Conservation (phyloP, 2,888 invertebrate genomes). For the Ectemnius cavifrons region DNA sequence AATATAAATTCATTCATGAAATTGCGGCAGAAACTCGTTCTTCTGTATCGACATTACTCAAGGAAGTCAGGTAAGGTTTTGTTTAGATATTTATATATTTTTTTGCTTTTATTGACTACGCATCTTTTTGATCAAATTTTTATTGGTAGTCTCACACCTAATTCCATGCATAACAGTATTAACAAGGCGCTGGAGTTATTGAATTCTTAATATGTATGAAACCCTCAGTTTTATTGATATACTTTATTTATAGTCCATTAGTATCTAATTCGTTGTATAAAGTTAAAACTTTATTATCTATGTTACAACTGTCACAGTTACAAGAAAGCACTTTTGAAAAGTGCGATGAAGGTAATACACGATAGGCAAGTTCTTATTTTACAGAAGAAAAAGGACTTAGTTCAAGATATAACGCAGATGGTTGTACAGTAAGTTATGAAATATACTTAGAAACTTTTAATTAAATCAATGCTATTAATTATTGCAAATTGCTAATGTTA, state of each 20-base stretch:
- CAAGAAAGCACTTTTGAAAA: slow-evolving; percentile 74
- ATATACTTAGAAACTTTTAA: too few relatives aligned
- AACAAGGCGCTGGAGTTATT: background rate
- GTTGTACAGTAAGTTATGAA: slow-evolving; percentile 85
- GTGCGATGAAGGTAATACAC: slow-evolving; percentile 86
- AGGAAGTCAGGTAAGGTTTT: slow-evolving; percentile 82
- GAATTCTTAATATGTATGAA: background rate
- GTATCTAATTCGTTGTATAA: too few relatives aligned
- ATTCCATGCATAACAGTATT: background rate
- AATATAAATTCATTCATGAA: slow-evolving; percentile 95
- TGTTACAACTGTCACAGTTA: slow-evolving; percentile 59
- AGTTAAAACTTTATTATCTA: too few relatives aligned
- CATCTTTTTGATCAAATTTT: too few relatives aligned
- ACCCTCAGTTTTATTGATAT: background rate
- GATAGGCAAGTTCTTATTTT: slow-evolving; percentile 91
- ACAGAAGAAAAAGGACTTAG: slow-evolving; percentile 90
- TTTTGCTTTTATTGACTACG: background rate
- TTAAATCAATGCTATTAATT: too few relatives aligned
- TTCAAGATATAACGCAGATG: slow-evolving; percentile 92
- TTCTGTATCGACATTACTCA: slow-evolving; percentile 82
- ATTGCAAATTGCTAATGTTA: too few relatives aligned
- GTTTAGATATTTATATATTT: slow-evolving; percentile 27
- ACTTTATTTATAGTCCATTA: slow-evolving; percentile 14
- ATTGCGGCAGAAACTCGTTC: slow-evolving; percentile 88
- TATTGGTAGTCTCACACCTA: background rate